Percentiles rank a stretch among this genome's conserved stretches.
phyloP scores from a whole-genome alignment of 2,888 invertebrate genomes.

The Andrena fulva region DNA sequence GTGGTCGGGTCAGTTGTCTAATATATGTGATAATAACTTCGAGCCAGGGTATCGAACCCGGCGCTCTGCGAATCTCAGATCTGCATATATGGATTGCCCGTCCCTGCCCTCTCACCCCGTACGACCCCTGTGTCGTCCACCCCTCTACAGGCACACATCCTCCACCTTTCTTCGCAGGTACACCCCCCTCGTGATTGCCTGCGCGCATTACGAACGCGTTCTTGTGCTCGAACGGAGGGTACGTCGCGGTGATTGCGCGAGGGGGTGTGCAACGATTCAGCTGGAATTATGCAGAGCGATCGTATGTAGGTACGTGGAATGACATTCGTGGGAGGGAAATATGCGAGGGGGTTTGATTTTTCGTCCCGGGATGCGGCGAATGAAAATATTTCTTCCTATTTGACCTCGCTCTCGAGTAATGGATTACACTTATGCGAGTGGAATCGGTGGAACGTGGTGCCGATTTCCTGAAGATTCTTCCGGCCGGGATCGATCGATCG shows the following conservation, averaged over 20 bases:
- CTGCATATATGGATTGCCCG: constrained; percentile 82
- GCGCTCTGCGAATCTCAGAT: constrained; percentile 80
- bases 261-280: too few relatives aligned
- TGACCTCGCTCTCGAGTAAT: too few relatives aligned
- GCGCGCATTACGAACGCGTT: not conserved
- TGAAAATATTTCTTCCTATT: too few relatives aligned
- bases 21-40: constrained; percentile 84
- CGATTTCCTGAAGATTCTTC: not conserved
- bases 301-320: too few relatives aligned
- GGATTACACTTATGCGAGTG: too few relatives aligned
- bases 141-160: constrained; percentile 77
- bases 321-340: too few relatives aligned
- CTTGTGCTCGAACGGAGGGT: too few relatives aligned
- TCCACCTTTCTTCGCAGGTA: constrained; percentile 11
- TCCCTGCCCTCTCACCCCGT: constrained; percentile 26
- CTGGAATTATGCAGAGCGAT: too few relatives aligned
- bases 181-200: not conserved
- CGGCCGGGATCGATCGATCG: constrained; percentile 48
- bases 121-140: constrained; percentile 45
- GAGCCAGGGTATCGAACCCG: constrained; percentile 79
- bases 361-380: too few relatives aligned
- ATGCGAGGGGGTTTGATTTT: too few relatives aligned
- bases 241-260: too few relatives aligned
- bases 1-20: constrained; percentile 81
- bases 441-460: not conserved